Conservation (phyloP, 2,888 invertebrate species). For the Drosophila maculinotata region DNA sequence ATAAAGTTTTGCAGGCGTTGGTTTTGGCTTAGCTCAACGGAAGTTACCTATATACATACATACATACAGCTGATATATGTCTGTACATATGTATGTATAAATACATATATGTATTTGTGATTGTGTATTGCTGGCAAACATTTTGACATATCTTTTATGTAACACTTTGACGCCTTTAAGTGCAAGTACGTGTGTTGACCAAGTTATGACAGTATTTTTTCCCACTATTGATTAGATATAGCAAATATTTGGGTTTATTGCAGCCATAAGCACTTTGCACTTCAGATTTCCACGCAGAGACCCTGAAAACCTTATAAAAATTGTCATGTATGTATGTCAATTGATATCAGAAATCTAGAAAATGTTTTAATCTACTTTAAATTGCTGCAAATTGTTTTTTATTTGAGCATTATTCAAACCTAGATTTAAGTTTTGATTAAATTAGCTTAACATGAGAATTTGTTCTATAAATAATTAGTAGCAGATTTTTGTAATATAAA, state of each 20-base stretch:
- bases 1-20: conserved; percentile 31
- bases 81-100: neutral
- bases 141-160: conserved; percentile 34
- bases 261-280: conserved; percentile 18
- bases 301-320: neutral
- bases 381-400: conserved; percentile 16
- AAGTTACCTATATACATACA: conserved; percentile 29
- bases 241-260: conserved; percentile 29
- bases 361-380: conserved; percentile 2
- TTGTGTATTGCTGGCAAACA: conserved; percentile 21
- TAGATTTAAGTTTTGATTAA: neutral
- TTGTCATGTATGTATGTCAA: neutral
- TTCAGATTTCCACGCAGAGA: neutral
- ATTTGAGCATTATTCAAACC: neutral
- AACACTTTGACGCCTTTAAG: conserved; percentile 30
- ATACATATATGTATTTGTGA: conserved; percentile 8
- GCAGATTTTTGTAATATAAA: neutral
- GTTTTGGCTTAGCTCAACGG: conserved; percentile 18
- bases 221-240: conserved; percentile 49
- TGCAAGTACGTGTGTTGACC: conserved; percentile 10
- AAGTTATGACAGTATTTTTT: conserved; percentile 9
- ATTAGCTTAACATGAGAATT: no score
- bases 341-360: conserved; percentile 8
- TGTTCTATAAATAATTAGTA: no score
- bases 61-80: conserved; percentile 10